Conservation (phyloP, 2,797 vertebrate genomes). For the Acanthopagrus latus region DNA sequence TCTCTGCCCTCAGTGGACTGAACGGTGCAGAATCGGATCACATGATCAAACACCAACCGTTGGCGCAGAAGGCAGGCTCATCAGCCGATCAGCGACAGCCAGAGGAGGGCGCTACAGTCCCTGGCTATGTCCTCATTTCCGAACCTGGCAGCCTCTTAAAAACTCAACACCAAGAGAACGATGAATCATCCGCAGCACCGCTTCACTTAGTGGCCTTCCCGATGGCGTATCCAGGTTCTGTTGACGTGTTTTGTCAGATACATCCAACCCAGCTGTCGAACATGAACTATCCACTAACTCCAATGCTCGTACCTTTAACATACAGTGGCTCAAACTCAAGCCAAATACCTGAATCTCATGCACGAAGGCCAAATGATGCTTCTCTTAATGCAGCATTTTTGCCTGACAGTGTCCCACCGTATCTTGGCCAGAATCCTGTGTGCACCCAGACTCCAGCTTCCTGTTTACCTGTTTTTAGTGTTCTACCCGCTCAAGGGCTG, state of each 20-base stretch:
- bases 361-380: background rate
- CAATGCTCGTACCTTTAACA: conserved; percentile 21
- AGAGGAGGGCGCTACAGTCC: background rate
- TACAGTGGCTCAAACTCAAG: background rate
- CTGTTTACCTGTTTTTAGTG: conserved; percentile 9
- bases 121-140: conserved; percentile 7
- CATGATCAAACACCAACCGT: conserved; percentile 22
- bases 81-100: conserved; percentile 14
- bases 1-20: conserved; percentile 2
- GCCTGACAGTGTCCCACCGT: conserved; percentile 1
- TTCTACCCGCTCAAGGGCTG: conserved; percentile 17
- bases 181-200: background rate
- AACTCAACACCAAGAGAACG: conserved; percentile 8
- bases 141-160: conserved; percentile 19
- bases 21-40: conserved; percentile 25
- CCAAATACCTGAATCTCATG: background rate
- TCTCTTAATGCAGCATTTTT: background rate
- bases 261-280: conserved; percentile 7
- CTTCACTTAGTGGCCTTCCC: conserved; percentile 18
- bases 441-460: conserved; percentile 7
- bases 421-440: background rate
- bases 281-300: conserved; percentile 16
- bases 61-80: background rate
- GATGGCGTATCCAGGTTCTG: background rate
- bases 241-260: conserved; percentile 34